Evolutionary conservation across 2,113 vertebrate species (phyloP).

Genomic region (Aleadryas rufinucha): DNA sequence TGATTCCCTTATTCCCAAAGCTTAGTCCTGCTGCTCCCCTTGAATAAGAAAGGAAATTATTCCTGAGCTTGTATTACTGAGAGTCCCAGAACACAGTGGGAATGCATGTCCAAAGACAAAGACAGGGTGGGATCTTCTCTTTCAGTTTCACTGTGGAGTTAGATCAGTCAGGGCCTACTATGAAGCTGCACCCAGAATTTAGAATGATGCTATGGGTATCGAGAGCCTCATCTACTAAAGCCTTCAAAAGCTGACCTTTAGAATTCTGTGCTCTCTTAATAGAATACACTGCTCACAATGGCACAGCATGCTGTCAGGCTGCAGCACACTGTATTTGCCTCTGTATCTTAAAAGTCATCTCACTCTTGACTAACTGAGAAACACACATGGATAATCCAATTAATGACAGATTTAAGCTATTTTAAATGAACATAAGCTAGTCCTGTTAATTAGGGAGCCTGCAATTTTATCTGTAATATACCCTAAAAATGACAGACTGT

Average conservation of each 20-base stretch:
- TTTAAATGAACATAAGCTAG: not conserved
- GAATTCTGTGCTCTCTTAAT: not conserved
- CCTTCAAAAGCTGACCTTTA: not conserved
- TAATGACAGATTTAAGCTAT: not conserved
- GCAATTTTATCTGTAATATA: not conserved
- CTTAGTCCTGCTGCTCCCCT: not conserved
- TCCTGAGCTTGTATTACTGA: not conserved
- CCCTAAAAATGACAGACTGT: not conserved
- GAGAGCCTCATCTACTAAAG: not conserved
- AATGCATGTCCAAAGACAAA: not conserved
- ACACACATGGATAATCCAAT: rapidly evolving
- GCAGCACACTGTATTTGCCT: not conserved
- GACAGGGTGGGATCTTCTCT: not conserved
- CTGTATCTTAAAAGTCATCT: not conserved
- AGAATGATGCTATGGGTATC: not conserved
- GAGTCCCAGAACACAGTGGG: not conserved
- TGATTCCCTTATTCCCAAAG: not conserved
- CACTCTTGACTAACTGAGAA: not conserved
- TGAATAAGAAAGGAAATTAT: not conserved
- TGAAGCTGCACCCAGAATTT: not conserved
- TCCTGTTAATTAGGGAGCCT: not conserved
- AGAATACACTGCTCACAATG: not conserved
- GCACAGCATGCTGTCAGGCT: not conserved
- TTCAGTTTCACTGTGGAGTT: not conserved
- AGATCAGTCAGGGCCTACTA: not conserved